These are phyloP conservation scores for Brachypterus glaber DNA, from an alignment of 2,888 invertebrate species.

Conservation along the genomic window DNA sequence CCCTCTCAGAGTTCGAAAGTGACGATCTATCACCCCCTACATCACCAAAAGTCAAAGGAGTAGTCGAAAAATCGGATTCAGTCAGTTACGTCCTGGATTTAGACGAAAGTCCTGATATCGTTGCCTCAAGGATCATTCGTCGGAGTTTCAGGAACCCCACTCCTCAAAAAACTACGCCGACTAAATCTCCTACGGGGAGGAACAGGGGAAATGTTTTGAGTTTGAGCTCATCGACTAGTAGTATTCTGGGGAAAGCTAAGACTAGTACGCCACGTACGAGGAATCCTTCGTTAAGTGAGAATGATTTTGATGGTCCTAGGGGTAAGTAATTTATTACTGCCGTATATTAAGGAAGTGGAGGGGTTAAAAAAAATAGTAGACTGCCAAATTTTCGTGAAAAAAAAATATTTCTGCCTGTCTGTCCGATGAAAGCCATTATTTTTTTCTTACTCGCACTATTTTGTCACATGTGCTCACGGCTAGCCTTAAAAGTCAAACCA, in stretches of 20 bases:
- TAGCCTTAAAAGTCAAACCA: too few species aligned
- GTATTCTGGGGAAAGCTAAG: constrained; percentile 29
- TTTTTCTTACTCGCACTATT: too few species aligned
- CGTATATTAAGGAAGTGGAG: too few species aligned
- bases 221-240: constrained; percentile 46
- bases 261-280: constrained; percentile 15
- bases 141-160: constrained; percentile 52
- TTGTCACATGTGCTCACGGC: too few species aligned
- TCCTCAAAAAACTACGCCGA: constrained; percentile 39
- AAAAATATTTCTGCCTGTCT: too few species aligned
- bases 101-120: constrained; percentile 60
- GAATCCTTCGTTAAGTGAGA: constrained; percentile 11
- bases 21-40: constrained; percentile 49
- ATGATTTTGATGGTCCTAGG: too few species aligned
- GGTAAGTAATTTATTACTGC: too few species aligned
- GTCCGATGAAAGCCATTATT: too few species aligned
- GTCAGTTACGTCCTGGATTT: constrained; percentile 81
- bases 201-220: constrained; percentile 25
- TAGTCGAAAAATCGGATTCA: constrained; percentile 77
- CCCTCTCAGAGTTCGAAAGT: constrained; percentile 31
- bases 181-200: constrained; percentile 30
- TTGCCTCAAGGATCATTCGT: constrained; percentile 60
- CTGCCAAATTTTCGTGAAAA: too few species aligned
- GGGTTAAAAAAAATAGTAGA: too few species aligned
- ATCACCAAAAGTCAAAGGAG: constrained; percentile 69